These are phyloP conservation scores for Passer montanus DNA, from an alignment of 2,113 vertebrate genomes.

Conservation along the genomic window DNA sequence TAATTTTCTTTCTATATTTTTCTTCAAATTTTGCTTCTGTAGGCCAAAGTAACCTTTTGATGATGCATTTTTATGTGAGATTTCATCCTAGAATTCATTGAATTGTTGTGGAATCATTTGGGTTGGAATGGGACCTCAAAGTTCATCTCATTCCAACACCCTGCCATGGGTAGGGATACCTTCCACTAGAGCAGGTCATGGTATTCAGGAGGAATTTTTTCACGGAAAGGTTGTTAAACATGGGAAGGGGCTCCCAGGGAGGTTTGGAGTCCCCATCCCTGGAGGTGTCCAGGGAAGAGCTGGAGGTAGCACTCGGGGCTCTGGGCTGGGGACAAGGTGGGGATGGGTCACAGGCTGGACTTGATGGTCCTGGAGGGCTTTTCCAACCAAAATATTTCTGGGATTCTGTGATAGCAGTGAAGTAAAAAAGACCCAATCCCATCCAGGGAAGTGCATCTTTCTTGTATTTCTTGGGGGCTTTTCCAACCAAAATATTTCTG, in stretches of 20 bases:
- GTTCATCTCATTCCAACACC: not conserved
- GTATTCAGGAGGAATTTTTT: not conserved
- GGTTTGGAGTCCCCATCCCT: not conserved
- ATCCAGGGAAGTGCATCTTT: not conserved
- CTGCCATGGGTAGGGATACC: not conserved
- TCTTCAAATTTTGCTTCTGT: not conserved
- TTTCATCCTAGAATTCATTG: not conserved
- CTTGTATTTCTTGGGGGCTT: not conserved
- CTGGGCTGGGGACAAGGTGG: not conserved
- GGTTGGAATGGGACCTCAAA: not conserved
- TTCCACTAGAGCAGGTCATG: not conserved
- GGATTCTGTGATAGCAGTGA: not conserved
- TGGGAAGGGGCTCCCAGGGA: not conserved
- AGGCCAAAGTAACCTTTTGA: not conserved
- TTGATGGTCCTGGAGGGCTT: not conserved
- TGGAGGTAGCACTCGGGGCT: not conserved
- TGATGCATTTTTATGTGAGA: fast-evolving
- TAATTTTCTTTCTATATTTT: not conserved
- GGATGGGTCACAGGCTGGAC: fast-evolving
- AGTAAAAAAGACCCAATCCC: not conserved
- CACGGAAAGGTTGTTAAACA: not conserved
- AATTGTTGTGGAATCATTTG: not conserved
- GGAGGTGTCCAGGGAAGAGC: fast-evolving
- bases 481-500: not conserved
- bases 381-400: not conserved